Base-by-base conservation (phyloP, 1,140 invertebrate genomes). In the Capitella teleta region DNA sequence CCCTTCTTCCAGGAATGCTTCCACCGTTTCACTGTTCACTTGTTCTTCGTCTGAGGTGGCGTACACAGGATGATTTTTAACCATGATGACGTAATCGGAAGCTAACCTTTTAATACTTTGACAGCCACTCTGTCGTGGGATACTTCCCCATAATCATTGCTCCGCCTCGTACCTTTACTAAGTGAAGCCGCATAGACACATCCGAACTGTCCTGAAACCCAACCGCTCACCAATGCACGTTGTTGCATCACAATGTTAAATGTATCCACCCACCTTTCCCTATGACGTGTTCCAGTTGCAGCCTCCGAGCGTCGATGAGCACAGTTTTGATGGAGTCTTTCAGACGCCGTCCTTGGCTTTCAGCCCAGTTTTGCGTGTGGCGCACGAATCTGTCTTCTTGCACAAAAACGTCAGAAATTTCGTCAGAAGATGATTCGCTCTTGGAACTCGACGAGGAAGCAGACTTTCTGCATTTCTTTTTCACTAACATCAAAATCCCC, bases 1-100 rank as follows among this genome's bases (percentile, higher is more conserved):
- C 2, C 70, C 74, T 61, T 76, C 75, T 19, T 72, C 60, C 1
- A 76, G 55, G 49, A 76, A 76, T 24, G 62, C 61, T 28, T 70
- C 59, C 5, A 69, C 50, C 52, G 71, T 67, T 34, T 70, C 61
- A 12, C 51, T 61, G 12, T 62, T 60, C 24, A 43, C 60, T n/a
- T 18, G 25, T 16, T 40, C 38, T 8, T 24, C 38, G 32, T 34
- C 1, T 0, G 14, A 10, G 18, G 28, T 51, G 19, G 21, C 6
- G 6, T 12, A 6, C 14, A 25, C 28, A 14, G 16, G 8, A 6
- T 12, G 32, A 34, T 8, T 46, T 45, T 21, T 10, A 6, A 46
- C 8, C 10, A 40, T 6, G 16, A n/a, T 24, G 8, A 14, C 32
- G 16, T 34, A 10, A 12, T 12, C 3, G 28, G 4, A 16, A 26